Percentiles rank a stretch among this genome's conserved stretches.
Evolutionary conservation across 2,888 invertebrate genomes (phyloP).

Genomic region (Protodeltote pygarga): DNA sequence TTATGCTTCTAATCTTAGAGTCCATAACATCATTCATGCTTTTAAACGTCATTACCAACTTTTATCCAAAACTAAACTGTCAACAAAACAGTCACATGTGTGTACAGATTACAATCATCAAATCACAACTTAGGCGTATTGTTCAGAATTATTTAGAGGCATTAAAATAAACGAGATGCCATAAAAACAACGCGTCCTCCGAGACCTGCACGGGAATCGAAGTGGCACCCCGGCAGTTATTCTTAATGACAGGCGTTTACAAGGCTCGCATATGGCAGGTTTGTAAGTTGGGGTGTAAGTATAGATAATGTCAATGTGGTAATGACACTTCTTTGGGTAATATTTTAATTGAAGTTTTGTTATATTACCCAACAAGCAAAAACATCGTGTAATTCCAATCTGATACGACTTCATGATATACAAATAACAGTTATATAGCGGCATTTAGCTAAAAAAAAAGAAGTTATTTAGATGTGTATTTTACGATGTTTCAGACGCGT

Average conservation of each 20-base stretch:
- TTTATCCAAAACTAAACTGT: not conserved
- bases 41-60: not conserved
- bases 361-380: no score
- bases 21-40: no score
- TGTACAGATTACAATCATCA: constrained; percentile 42
- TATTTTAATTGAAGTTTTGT: constrained; percentile 1
- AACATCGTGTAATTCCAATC: no score
- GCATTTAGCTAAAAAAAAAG: no score
- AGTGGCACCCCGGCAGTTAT: constrained; percentile 53
- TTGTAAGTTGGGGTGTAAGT: not conserved
- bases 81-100: constrained; percentile 42
- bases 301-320: not conserved
- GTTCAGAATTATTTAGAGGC: constrained; percentile 66
- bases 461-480: no score
- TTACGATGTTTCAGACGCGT: no score
- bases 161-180: constrained; percentile 76
- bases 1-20: no score
- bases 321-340: constrained; percentile 1
- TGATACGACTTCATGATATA: no score
- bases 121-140: constrained; percentile 53
- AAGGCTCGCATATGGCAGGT: constrained; percentile 69
- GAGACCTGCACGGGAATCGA: constrained; percentile 59
- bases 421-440: no score
- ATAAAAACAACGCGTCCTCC: constrained; percentile 69
- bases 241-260: constrained; percentile 75